Evolutionary conservation across 1,140 invertebrate genomes (phyloP), one percentile per base, ranked within the genome.

Genomic region (Bombus turneri): DNA sequence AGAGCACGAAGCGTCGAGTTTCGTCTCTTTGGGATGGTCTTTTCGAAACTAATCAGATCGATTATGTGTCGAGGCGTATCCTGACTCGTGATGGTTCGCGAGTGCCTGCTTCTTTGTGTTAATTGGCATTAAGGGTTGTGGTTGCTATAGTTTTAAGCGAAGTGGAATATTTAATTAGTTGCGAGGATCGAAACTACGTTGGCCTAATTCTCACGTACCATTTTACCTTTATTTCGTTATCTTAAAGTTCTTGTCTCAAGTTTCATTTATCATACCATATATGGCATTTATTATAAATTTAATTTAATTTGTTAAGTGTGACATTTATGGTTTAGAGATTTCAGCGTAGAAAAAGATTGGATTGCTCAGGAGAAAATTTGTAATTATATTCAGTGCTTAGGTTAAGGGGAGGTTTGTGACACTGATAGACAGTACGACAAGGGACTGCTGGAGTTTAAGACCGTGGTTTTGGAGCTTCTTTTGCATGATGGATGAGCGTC

Each of bases 381-480:
- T 47, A 34, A 31, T 47, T 53, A 53, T 25, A 31, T 34, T 31
- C 39, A 28, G 37, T 13, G 68, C 10, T 39, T 25, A 59, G 25
- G 37, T 9, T 18, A 39, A 22, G 25, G 9, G 15, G 15, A 12
- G 12, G 31, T 37, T 68, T 75, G 22, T 53, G 43, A 31, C n/a
- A 53, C 22, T 57, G 53, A 15, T 57, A 34, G 73, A 75, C 31
- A 25, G 34, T 3, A 15, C 37, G 13, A 75, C 18, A 31, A 74
- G 66, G n/a, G 25, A 34, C 66, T n/a, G 31, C 39, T 6, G 25
- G 75, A 37, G 62, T 31, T 47, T 43, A 37, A 47, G 31, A 25
- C 66, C 37, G 64, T 43, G 77, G 64, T 79, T 79, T 79, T 79
- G 64, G 77, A 68, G 77, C 77, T 79, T 79, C 77, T 68, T 43